Evolutionary conservation across 2,113 vertebrate species (phyloP).

Genomic region (Pelobates fuscus): DNA sequence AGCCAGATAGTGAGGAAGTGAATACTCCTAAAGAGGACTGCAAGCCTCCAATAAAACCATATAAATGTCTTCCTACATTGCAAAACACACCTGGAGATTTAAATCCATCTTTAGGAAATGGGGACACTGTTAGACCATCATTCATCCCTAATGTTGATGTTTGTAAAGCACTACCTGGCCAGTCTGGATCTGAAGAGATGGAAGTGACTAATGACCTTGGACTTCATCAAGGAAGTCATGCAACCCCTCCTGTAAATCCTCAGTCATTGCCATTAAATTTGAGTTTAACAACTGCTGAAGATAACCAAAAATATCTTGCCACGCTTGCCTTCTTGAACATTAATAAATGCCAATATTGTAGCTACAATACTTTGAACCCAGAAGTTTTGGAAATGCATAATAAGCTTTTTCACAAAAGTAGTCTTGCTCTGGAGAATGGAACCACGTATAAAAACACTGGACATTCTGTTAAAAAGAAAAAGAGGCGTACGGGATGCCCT

Average conservation of each 20-base stretch:
- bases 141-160: conserved; percentile 29
- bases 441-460: conserved; percentile 52
- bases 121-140: too few relatives aligned
- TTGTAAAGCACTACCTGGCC: conserved; percentile 41
- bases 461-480: conserved; percentile 58
- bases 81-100: conserved; percentile 55
- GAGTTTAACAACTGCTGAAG: conserved; percentile 66
- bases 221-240: too few relatives aligned
- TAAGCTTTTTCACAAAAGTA: conserved; percentile 81
- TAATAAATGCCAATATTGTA: conserved; percentile 78
- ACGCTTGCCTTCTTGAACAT: conserved; percentile 62
- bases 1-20: conserved; percentile 47
- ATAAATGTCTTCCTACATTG: conserved; percentile 68
- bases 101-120: conserved; percentile 5
- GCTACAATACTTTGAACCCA: conserved; percentile 86
- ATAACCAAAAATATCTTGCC: conserved; percentile 42
- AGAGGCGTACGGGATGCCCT: conserved; percentile 86
- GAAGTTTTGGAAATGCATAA: conserved; percentile 91
- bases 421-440: conserved; percentile 60
- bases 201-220: too few relatives aligned
- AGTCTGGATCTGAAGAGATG: conserved; percentile 45
- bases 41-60: conserved; percentile 68
- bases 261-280: conserved; percentile 82
- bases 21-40: conserved; percentile 44
- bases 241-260: conserved; percentile 29